These are phyloP conservation scores for Phoebastria nigripes DNA, from an alignment of 2,797 vertebrate genomes.

Conservation along the genomic window DNA sequence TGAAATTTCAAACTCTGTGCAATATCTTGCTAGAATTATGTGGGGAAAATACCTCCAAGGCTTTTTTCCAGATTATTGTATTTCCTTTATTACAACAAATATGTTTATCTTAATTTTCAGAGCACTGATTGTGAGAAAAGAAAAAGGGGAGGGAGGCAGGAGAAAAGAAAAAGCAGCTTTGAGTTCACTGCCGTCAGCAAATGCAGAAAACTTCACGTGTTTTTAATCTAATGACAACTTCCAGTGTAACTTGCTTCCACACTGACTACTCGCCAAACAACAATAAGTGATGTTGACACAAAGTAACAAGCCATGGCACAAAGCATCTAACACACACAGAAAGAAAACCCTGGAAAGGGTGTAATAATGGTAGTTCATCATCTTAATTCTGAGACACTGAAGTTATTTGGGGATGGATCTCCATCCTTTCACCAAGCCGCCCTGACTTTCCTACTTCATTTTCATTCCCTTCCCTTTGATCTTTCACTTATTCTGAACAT, in stretches of 20 bases:
- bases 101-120: not conserved
- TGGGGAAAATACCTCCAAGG: not conserved
- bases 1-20: not conserved
- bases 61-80: not conserved
- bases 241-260: not conserved
- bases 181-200: not conserved
- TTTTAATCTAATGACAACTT: not conserved
- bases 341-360: not conserved
- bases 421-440: not conserved
- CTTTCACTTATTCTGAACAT: not conserved
- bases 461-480: not conserved
- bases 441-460: not conserved
- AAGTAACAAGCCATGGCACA: not conserved
- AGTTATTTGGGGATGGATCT: not conserved
- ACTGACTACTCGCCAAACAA: not conserved
- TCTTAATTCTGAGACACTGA: not conserved
- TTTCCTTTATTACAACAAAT: not conserved
- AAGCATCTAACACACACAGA: not conserved
- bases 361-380: not conserved
- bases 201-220: not conserved
- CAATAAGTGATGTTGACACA: not conserved
- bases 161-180: not conserved
- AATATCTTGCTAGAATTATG: not conserved
- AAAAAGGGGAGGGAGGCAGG: rapidly evolving
- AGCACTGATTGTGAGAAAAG: not conserved